Evolutionary conservation across 2,113 vertebrate genomes (phyloP), one percentile per base, ranked within the genome.

Genomic region (Rhabdornis inornatus): DNA sequence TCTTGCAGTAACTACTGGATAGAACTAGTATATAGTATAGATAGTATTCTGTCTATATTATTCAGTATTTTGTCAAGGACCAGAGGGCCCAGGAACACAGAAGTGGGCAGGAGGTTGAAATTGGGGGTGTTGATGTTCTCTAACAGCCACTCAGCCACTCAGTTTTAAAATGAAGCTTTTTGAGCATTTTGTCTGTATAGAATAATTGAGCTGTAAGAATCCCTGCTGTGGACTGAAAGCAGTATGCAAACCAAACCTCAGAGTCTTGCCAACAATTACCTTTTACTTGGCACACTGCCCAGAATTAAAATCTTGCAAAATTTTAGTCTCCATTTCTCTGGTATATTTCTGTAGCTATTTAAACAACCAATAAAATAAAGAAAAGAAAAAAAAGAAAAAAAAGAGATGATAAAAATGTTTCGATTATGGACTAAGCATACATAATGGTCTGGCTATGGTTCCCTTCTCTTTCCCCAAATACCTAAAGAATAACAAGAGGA

Each of bases 401-500:
- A 13, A 35, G 2, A 55, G 6, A 64, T 0, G 0, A 93, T 57
- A 77, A 93, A 79, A 85, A 80, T 74, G 21, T 78, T 94, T 83
- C 74, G 33, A 71, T 92, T 91, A 66, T 63, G 35, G 60, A 87
- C 82, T 79, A 84, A 89, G 40, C 65, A 87, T 13, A 61, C 55
- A 79, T 84, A 94, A 91, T 72, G 53, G 66, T 64, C 88, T 95
- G 95, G 84, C 91, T 91, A 11, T 4, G 5, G 31, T 66, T 74
- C 81, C 56, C 60, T 89, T 90, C 69, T 91, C 78, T 61, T 81
- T 75, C 56, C 49, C 81, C 49, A 84, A 89, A 89, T 64, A 83
- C 22, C 25, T 81, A 82, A 66, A 93, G 80, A 94, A 95, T 92
- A 94, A 76, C 75, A 66, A 63, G 60, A 92, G 88, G 92, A 94